A percentile compares a stretch with the other conserved stretches of the same genome.
Conservation (phyloP, 1,140 invertebrate genomes). For the Battus philenor region DNA sequence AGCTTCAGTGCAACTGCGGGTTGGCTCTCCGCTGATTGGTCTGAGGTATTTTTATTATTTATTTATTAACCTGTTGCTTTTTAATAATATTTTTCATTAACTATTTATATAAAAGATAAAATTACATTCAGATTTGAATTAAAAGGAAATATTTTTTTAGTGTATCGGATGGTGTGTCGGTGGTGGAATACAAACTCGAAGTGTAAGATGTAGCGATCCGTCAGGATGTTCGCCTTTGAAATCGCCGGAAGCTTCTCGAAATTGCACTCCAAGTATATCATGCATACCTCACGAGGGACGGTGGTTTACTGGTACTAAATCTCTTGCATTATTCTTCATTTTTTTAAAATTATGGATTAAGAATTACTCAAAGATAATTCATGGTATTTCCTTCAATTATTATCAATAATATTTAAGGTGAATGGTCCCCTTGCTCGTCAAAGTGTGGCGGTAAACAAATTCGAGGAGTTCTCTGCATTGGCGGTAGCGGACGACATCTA, state of each 20-base stretch:
- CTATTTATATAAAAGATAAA: too few species aligned
- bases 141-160: slow-evolving; percentile 51
- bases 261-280: slow-evolving; percentile 73
- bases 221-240: slow-evolving; percentile 71
- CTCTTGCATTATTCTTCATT: neutral
- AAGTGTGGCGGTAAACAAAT: slow-evolving; percentile 51
- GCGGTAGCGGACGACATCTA: slow-evolving; percentile 51
- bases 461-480: slow-evolving; percentile 58
- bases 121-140: too few species aligned
- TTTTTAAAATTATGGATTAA: too few species aligned
- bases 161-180: slow-evolving; percentile 79
- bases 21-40: slow-evolving; percentile 63
- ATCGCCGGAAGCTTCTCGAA: slow-evolving; percentile 66
- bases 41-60: slow-evolving; percentile 38
- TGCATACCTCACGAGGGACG: slow-evolving; percentile 77
- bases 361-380: too few species aligned
- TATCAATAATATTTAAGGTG: slow-evolving; percentile 42
- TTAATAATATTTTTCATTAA: slow-evolving; percentile 4
- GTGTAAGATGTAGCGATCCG: slow-evolving; percentile 78
- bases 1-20: slow-evolving; percentile 43
- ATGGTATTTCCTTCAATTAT: too few species aligned
- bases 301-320: slow-evolving; percentile 80
- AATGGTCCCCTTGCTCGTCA: slow-evolving; percentile 58
- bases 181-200: slow-evolving; percentile 78
- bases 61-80: neutral